These are phyloP conservation scores for Dunckerocampus dactyliophorus DNA, from an alignment of 2,113 vertebrate genomes.

Conservation along the genomic window DNA sequence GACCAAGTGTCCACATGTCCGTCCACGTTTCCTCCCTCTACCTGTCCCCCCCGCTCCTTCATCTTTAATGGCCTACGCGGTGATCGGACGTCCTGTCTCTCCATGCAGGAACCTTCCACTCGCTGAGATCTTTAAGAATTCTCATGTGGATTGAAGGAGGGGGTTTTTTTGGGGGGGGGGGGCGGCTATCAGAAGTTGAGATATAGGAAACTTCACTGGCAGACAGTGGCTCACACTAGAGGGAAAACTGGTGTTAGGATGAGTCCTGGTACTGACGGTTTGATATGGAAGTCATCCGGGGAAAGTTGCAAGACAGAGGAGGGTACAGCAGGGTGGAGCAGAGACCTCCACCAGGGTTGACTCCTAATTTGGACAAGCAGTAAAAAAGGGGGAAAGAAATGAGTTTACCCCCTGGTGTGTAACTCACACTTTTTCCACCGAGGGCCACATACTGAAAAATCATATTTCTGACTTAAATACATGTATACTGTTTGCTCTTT, in stretches of 20 bases:
- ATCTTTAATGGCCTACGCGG: constrained; percentile 9
- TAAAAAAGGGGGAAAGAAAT: no score
- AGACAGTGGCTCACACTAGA: constrained; percentile 4
- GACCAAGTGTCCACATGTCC: not conserved
- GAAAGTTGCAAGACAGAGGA: not conserved
- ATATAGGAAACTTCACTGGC: constrained; percentile 4
- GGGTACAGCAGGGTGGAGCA: not conserved
- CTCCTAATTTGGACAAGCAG: no score
- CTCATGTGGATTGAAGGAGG: not conserved
- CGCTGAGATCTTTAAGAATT: constrained; percentile 7
- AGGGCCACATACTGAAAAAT: no score
- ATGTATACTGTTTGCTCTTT: no score
- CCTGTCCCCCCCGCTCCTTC: not conserved
- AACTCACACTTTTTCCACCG: no score
- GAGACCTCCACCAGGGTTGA: no score
- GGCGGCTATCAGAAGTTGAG: not conserved
- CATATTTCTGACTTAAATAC: no score
- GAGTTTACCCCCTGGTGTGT: no score
- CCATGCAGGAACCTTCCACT: constrained; percentile 5
- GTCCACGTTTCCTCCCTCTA: not conserved
- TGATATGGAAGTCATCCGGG: not conserved
- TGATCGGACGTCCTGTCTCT: constrained; percentile 4
- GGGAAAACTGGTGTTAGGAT: not conserved
- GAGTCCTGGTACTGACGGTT: not conserved
- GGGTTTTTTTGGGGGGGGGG: not conserved